phyloP scores from a whole-genome alignment of 2,797 vertebrate genomes.

The Gambusia yucatana region DNA sequence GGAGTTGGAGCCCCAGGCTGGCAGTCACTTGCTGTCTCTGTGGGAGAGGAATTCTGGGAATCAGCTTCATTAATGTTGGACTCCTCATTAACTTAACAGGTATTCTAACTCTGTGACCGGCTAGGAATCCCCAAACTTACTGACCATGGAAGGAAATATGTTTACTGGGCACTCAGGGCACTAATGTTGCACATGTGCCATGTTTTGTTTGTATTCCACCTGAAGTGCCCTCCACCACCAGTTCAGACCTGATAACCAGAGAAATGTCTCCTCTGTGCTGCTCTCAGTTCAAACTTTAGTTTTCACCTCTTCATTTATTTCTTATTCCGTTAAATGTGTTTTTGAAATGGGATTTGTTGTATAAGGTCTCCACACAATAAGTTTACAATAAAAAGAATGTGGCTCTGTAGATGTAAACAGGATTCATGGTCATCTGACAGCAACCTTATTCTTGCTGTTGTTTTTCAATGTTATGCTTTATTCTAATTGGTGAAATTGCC shows the following conservation, averaged over 20 bases:
- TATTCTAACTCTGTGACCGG: not conserved
- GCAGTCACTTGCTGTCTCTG: conserved; percentile 86
- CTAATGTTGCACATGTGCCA: not conserved
- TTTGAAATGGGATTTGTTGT: not conserved
- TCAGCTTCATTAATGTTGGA: conserved; percentile 44
- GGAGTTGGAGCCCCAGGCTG: conserved; percentile 90
- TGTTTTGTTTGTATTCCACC: not conserved
- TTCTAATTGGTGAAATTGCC: not conserved
- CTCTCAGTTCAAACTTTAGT: not conserved
- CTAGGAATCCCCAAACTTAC: not conserved
- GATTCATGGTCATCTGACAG: not conserved
- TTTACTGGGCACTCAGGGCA: not conserved
- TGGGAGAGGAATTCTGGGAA: conserved; percentile 82
- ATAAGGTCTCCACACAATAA: not conserved
- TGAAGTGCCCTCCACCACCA: not conserved
- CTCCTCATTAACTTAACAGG: not conserved
- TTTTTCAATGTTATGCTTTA: not conserved
- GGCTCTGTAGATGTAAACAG: not conserved
- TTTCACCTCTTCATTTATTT: not conserved
- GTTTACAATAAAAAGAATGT: not conserved
- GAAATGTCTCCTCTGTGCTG: not conserved
- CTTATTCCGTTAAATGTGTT: not conserved
- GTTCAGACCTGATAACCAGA: not conserved
- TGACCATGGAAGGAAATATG: not conserved
- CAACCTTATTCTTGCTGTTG: not conserved